phyloP scores from a whole-genome alignment of 30 jellyfish, hydroid and myxozoan genomes.

The Rhopilema esculentum region DNA sequence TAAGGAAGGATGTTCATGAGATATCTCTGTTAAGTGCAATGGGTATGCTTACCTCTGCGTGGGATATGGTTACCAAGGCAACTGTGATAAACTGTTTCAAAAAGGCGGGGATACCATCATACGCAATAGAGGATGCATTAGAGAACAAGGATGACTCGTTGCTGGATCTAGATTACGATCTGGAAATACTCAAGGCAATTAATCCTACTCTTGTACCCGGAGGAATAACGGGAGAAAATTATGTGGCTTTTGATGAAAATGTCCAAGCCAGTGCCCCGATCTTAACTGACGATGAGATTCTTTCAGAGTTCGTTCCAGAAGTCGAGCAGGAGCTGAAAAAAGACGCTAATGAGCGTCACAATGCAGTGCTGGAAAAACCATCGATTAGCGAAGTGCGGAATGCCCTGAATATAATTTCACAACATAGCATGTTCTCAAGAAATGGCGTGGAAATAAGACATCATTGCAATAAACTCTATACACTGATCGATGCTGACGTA shows the following conservation, averaged over 20 bases:
- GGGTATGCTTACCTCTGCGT: conserved; percentile 56
- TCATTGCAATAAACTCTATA: too few relatives aligned
- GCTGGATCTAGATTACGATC: conserved; percentile 10
- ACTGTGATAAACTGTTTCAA: conserved; percentile 45
- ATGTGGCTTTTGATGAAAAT: neutral
- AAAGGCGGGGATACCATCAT: conserved; percentile 74
- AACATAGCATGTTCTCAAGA: neutral
- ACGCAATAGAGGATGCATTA: too few relatives aligned
- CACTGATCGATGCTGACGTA: too few relatives aligned
- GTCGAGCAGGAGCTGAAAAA: neutral
- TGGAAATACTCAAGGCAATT: neutral
- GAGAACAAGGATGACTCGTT: too few relatives aligned
- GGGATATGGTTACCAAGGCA: conserved; percentile 19
- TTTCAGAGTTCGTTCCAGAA: neutral
- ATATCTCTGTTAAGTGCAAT: conserved; percentile 43
- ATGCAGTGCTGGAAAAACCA: neutral
- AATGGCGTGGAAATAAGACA: too few relatives aligned
- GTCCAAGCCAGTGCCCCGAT: neutral
- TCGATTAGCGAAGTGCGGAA: neutral
- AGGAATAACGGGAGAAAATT: neutral
- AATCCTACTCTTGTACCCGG: neutral
- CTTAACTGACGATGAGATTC: neutral
- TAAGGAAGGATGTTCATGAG: too few relatives aligned
- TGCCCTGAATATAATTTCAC: neutral
- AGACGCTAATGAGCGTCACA: neutral